Evolutionary conservation across 2,113 vertebrate species (phyloP).

Genomic region (Cheirogaleus medius): DNA sequence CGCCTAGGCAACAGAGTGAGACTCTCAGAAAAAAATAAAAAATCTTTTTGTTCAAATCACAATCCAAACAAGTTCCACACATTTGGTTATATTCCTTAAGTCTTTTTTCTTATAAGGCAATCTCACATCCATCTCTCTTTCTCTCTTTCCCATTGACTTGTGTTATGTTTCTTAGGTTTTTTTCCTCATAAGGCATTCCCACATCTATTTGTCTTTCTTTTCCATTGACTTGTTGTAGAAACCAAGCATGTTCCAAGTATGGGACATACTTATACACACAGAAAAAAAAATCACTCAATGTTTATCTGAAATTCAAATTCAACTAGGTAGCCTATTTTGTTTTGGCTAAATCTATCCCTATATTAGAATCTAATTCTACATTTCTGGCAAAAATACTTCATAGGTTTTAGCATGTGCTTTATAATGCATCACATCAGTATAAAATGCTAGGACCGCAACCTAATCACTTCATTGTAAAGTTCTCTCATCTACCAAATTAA

Average conservation of each 20-base stretch:
- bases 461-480: not conserved
- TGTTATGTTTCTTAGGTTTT: not conserved
- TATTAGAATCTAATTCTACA: not conserved
- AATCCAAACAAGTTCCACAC: not conserved
- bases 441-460: not conserved
- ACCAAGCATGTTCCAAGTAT: not conserved
- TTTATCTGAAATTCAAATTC: slow-evolving; percentile 45
- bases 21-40: not conserved
- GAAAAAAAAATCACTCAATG: not conserved
- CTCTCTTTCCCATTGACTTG: not conserved
- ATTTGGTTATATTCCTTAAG: not conserved
- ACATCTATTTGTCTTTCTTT: not conserved
- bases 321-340: not conserved
- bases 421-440: not conserved
- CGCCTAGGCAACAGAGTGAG: not conserved
- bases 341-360: slow-evolving; percentile 1
- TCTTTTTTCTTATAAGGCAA: not conserved
- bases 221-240: slow-evolving; percentile 7
- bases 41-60: slow-evolving; percentile 20
- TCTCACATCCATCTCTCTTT: not conserved
- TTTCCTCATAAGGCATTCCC: not conserved
- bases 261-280: not conserved
- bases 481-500: not conserved
- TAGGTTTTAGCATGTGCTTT: not conserved
- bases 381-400: slow-evolving; percentile 24